Percentiles rank a stretch among this genome's conserved stretches.
These are phyloP conservation scores for Coenonympha arcania DNA, from an alignment of 2,888 invertebrate species.

Conservation along the genomic window DNA sequence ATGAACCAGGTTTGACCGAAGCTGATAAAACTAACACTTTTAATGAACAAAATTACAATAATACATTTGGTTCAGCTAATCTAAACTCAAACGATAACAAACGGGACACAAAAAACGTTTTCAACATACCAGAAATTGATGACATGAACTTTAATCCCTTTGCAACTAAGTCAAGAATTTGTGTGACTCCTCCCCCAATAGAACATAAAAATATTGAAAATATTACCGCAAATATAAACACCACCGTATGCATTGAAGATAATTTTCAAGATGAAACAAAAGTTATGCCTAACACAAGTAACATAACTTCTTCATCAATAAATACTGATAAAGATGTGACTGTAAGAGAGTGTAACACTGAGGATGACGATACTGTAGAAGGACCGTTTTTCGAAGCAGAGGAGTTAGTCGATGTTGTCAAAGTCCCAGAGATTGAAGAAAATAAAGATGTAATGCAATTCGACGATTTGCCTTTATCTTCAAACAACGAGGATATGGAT, in stretches of 20 bases:
- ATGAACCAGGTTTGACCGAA: background rate
- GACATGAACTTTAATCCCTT: conserved; percentile 55
- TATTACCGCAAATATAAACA: background rate
- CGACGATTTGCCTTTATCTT: conserved; percentile 40
- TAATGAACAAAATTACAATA: background rate
- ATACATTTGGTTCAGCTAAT: no score
- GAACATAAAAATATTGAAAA: background rate
- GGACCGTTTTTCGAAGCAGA: conserved; percentile 60
- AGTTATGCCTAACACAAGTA: conserved; percentile 33
- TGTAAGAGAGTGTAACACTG: conserved; percentile 52
- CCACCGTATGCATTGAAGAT: conserved; percentile 17
- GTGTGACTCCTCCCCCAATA: conserved; percentile 15
- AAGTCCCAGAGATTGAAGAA: conserved; percentile 36
- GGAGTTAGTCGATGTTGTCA: conserved; percentile 39
- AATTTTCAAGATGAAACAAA: conserved; percentile 34
- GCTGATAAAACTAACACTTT: background rate
- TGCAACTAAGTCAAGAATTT: conserved; percentile 49
- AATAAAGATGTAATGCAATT: conserved; percentile 49
- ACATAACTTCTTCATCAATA: conserved; percentile 43
- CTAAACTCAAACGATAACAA: no score
- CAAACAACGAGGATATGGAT: conserved; percentile 42
- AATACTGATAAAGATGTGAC: conserved; percentile 42
- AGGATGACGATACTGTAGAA: conserved; percentile 65
- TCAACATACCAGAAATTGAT: conserved; percentile 60
- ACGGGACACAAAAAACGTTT: conserved; percentile 44